Base-by-base conservation (phyloP, 1,140 invertebrate species). In the Sminthurinus signatus region DNA sequence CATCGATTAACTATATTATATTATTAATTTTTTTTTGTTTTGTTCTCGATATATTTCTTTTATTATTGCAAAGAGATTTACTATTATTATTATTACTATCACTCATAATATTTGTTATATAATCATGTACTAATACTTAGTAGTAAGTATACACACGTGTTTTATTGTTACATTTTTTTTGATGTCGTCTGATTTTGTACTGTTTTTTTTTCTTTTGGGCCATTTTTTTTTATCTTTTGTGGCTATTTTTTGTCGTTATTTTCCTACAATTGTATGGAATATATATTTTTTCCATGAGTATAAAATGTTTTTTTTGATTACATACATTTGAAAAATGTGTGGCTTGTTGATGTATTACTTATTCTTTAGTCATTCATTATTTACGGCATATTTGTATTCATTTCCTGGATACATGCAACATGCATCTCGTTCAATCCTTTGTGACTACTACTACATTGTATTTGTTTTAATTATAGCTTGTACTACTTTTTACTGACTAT, bases 201-300 rank as follows among this genome's bases (percentile, higher is more conserved):
- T 56, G 29, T 56, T 56, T 36, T n/a, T n/a, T n/a, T n/a, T n/a
- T n/a, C n/a, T n/a, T n/a, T n/a, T n/a, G n/a, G n/a, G n/a, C n/a
- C n/a, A n/a, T n/a, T n/a, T n/a, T n/a, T n/a, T n/a, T n/a, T n/a
- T n/a, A n/a, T n/a, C n/a, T n/a, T n/a, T n/a, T n/a, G n/a, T n/a
- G n/a, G n/a, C n/a, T n/a, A n/a, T n/a, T n/a, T n/a, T n/a, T n/a
- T 27, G 39, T 63, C 48, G 29, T 54, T 54, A 48, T 48, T 54
- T 63, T 64, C 52, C 56, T 43, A 32, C 15, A 58, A 32, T 56
- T 46, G 42, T 64, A 46, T 64, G 62, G 62, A 64, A 64, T 64
- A 58, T n/a, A n/a, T 64, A 64, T 64, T 64, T 64, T 64, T 59
- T 58, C 42, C 62, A 58, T 46, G 55, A 48, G 44, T 48, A 64